A percentile compares a stretch with the other conserved stretches of the same genome.
These are phyloP conservation scores for Rhizoglyphus robini DNA, from an alignment of 1,140 invertebrate genomes.

Conservation along the genomic window DNA sequence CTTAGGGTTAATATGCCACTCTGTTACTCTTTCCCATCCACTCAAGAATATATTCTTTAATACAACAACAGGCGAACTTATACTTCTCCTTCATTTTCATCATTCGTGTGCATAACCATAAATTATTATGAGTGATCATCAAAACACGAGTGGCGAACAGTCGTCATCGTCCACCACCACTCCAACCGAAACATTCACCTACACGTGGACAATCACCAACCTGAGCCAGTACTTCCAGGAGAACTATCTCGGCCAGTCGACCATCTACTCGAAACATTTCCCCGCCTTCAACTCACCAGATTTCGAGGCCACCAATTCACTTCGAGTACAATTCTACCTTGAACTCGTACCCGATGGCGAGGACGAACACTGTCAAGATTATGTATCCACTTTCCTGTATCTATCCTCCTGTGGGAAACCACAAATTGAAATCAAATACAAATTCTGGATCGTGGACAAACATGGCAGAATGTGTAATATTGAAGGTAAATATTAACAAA, in stretches of 20 bases:
- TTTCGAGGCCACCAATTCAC: not conserved
- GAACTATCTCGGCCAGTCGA: not conserved
- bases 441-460: not conserved
- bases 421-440: not conserved
- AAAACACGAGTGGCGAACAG: no score
- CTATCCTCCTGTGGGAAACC: not conserved
- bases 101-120: no score
- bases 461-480: not conserved
- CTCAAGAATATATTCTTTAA: no score
- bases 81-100: no score
- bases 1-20: no score
- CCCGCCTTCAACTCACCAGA: not conserved
- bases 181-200: not conserved
- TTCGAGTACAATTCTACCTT: not conserved
- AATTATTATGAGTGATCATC: no score
- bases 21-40: no score
- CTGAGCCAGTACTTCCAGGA: not conserved
- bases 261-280: not conserved
- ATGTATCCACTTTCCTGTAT: not conserved
- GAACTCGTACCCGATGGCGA: not conserved
- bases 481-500: not conserved
- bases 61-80: no score
- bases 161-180: no score
- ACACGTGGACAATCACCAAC: not conserved
- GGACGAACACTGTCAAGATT: not conserved